Evolutionary conservation across 2,797 vertebrate species (phyloP), one percentile per base, ranked within the genome.

Genomic region (Champsocephalus esox): DNA sequence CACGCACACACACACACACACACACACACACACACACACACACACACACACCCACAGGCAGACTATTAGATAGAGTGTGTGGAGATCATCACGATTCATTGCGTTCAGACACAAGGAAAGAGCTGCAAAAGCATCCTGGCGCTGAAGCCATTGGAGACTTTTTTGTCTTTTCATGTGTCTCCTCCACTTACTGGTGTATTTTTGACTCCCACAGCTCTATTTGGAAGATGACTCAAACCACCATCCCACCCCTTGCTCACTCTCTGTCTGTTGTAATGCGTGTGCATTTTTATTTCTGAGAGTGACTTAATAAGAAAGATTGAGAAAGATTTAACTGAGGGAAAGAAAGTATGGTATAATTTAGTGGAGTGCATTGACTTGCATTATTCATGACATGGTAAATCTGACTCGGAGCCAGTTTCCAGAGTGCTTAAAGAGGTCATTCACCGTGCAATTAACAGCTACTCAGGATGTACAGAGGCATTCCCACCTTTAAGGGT

Each of bases 151-250:
- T 49, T 10, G 28, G 2, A 49, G 21, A 8, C 12, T 52, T 49
- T 44, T 79, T 71, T 62, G 32, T 65, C 17, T 56, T 79, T 77
- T 85, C 9, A 38, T 28, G 50, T 65, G n/a, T 75, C 66, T 75
- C 56, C 58, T 84, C 44, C 57, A 51, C 73, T 74, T 62, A 44
- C 21, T 54, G 75, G 43, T 7, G 16, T 85, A 66, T 81, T 81
- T 65, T 50, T 72, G 66, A 81, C 85, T 85, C 73, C 85, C 77
- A 83, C 83, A 44, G 59, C 19, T 70, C 54, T 49, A 80, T 75
- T 88, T 61, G 60, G 75, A 73, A 58, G 78, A 83, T 89, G 81
- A 86, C 60, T 87, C 87, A 83, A 77, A 79, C 85, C 71, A 9
- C 34, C 34, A 38, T 38, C 34, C 34, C 34, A 38, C 34, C 75